Evolutionary conservation across 1,140 invertebrate genomes (phyloP).

Genomic region (Xylocopa sonorina): DNA sequence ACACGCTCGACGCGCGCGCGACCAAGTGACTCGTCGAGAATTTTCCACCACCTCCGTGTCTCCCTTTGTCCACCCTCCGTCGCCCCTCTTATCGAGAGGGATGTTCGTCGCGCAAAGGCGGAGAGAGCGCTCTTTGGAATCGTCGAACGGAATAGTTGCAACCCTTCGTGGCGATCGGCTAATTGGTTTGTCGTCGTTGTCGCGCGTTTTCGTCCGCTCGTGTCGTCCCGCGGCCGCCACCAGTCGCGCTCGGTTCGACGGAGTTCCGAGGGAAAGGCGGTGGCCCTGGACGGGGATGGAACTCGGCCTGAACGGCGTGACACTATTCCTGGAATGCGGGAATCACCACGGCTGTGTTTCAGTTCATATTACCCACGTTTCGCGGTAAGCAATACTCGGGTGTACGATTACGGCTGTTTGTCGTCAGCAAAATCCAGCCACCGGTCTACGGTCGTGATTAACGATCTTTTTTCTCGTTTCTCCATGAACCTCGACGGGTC

Average conservation of each 20-base stretch:
- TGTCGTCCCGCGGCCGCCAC: no score
- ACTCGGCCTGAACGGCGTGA: conserved; percentile 17
- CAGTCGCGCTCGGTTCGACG: not conserved
- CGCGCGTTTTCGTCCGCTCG: conserved; percentile 28
- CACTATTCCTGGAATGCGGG: conserved; percentile 48
- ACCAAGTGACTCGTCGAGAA: conserved; percentile 68
- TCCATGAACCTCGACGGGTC: not conserved
- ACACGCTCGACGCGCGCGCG: conserved; percentile 67
- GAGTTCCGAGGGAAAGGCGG: not conserved
- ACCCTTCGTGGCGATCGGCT: conserved; percentile 57
- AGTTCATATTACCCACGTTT: conserved; percentile 43
- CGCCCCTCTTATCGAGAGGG: no score
- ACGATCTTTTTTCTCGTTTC: conserved; percentile 2
- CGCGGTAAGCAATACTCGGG: conserved; percentile 41
- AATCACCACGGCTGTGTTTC: conserved; percentile 39
- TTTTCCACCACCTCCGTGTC: conserved; percentile 66
- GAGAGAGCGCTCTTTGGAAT: not conserved
- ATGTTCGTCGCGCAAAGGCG: not conserved
- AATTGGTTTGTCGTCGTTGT: conserved; percentile 72
- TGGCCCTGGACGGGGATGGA: not conserved
- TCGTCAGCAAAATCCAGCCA: conserved; percentile 27
- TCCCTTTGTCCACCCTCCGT: no score
- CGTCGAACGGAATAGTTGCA: conserved; percentile 66
- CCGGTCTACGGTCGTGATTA: conserved; percentile 30
- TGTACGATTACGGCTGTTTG: conserved; percentile 49